phyloP scores from a whole-genome alignment of 2,113 vertebrate species.

The Shinisaurus crocodilurus region DNA sequence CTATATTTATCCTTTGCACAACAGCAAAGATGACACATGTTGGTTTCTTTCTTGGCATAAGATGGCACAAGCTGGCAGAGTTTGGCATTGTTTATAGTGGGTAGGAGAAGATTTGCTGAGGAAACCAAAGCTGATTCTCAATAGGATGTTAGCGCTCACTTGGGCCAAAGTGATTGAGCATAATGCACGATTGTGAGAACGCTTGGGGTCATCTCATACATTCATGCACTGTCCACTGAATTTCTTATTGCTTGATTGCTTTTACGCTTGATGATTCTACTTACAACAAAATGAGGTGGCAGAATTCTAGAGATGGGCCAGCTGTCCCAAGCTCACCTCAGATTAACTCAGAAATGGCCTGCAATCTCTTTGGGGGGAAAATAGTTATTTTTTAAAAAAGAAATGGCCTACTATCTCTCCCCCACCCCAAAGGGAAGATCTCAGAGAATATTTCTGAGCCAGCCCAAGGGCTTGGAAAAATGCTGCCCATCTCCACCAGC shows the following conservation, averaged over 20 bases:
- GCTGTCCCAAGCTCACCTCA: not conserved
- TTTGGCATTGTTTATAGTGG: constrained; percentile 50
- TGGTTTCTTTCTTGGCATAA: constrained; percentile 56
- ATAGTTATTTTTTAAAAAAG: not conserved
- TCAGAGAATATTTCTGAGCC: no score
- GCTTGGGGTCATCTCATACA: not conserved
- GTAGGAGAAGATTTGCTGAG: constrained; percentile 48
- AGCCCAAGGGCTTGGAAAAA: no score
- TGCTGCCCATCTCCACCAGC: no score
- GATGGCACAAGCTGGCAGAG: constrained; percentile 39
- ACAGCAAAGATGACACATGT: constrained; percentile 62
- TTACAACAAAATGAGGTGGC: not conserved
- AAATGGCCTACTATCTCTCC: no score
- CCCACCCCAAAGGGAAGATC: no score
- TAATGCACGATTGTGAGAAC: not conserved
- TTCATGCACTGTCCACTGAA: not conserved
- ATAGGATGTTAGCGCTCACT: not conserved
- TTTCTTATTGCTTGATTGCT: not conserved
- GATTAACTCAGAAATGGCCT: not conserved
- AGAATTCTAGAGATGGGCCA: not conserved
- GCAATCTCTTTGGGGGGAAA: not conserved
- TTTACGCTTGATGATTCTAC: not conserved
- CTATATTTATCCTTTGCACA: constrained; percentile 79
- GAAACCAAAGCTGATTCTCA: not conserved
- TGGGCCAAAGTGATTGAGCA: not conserved